These are phyloP conservation scores for Papilio polytes DNA, from an alignment of 1,140 invertebrate genomes.

Conservation along the genomic window DNA sequence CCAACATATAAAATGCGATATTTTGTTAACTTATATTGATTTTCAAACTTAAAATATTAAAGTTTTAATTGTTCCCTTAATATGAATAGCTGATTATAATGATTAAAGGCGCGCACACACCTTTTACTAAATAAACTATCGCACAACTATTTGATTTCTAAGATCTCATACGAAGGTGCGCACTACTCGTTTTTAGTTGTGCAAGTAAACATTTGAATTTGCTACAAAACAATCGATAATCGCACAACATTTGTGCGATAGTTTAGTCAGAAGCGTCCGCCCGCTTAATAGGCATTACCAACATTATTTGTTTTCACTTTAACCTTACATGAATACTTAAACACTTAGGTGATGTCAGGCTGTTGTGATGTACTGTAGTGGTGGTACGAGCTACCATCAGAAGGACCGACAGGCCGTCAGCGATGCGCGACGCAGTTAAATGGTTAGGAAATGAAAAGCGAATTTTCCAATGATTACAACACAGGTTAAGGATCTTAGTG, in stretches of 20 bases:
- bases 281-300: not conserved
- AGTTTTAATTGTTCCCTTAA: not conserved
- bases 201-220: no score
- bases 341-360: constrained; percentile 3
- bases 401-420: constrained; percentile 17
- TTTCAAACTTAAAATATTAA: not conserved
- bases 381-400: not conserved
- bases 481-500: not conserved
- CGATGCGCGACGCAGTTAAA: constrained; percentile 19
- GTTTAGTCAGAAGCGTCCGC: no score
- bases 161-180: no score
- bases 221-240: no score
- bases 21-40: not conserved
- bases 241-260: no score
- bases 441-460: constrained; percentile 7
- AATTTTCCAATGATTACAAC: constrained; percentile 16
- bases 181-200: no score
- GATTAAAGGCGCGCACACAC: no score
- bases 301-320: constrained; percentile 11
- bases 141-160: no score
- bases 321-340: constrained; percentile 9
- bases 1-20: not conserved
- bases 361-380: not conserved
- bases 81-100: not conserved
- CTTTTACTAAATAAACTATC: no score